Conservation (phyloP, 1,140 invertebrate species). For the Cotesia typhae region DNA sequence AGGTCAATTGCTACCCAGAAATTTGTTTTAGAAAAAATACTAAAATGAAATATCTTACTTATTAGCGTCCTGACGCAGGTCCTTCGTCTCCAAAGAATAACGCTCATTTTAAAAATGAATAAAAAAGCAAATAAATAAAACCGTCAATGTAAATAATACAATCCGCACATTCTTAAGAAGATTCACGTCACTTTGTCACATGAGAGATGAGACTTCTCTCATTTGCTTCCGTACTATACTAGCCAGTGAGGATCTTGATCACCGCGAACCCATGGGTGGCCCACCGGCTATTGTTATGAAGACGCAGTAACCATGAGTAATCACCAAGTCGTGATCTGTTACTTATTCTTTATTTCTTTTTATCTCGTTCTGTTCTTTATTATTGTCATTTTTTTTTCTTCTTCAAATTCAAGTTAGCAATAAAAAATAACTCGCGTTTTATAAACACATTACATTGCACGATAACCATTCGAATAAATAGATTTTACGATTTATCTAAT, state of each 20-base stretch:
- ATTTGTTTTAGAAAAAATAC: neutral
- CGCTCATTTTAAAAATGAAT: conserved; percentile 46
- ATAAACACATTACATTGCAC: too few species aligned
- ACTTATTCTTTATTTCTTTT: conserved; percentile 13
- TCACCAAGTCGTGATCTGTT: conserved; percentile 37
- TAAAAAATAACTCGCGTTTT: neutral
- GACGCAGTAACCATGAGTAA: conserved; percentile 38
- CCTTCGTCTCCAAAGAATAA: conserved; percentile 53
- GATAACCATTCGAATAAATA: too few species aligned
- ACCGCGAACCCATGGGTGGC: conserved; percentile 36
- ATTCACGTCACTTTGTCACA: conserved; percentile 14
- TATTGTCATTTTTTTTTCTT: neutral
- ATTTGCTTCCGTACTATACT: conserved; percentile 15
- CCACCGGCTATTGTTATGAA: conserved; percentile 39
- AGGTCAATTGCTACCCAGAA: neutral
- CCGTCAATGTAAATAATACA: conserved; percentile 6
- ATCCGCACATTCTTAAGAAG: conserved; percentile 15
- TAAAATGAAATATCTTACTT: conserved; percentile 44
- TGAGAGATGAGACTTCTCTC: conserved; percentile 6
- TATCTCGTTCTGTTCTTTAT: neutral
- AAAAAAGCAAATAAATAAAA: neutral
- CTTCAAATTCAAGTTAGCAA: too few species aligned
- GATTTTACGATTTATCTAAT: too few species aligned
- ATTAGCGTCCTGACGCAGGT: conserved; percentile 42
- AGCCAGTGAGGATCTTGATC: conserved; percentile 23